These are phyloP conservation scores for Zaprionus kolodkinae DNA, from an alignment of 1,140 invertebrate species.

Conservation along the genomic window DNA sequence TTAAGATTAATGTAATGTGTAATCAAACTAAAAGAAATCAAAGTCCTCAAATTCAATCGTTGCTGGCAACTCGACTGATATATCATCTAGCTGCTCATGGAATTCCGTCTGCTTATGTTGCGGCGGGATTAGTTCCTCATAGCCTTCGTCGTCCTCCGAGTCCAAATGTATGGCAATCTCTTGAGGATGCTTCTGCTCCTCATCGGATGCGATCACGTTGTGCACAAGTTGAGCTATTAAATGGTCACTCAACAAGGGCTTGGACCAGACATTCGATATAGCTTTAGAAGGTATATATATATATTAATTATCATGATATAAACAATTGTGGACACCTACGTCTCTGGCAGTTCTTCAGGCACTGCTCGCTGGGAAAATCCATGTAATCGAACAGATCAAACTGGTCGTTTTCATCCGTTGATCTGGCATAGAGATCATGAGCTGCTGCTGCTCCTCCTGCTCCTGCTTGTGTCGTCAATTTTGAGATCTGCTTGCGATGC, in stretches of 20 bases:
- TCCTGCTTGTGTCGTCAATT: too few relatives aligned
- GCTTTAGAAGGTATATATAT: neutral
- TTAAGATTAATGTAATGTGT: neutral
- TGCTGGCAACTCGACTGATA: neutral
- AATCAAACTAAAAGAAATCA: neutral
- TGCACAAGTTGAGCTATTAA: constrained; percentile 8
- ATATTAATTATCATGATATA: neutral
- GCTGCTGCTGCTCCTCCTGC: neutral
- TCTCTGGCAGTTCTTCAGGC: constrained; percentile 35
- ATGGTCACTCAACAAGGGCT: constrained; percentile 12
- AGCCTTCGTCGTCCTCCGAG: neutral
- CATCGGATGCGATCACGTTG: neutral
- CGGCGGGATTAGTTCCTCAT: neutral
- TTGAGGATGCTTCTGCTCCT: neutral
- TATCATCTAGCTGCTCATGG: neutral
- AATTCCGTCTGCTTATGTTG: neutral
- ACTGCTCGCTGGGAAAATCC: constrained; percentile 33
- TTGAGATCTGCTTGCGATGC: neutral
- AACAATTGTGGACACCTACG: constrained; percentile 8
- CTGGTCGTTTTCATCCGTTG: neutral
- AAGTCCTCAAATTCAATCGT: neutral
- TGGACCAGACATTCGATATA: neutral
- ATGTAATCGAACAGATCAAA: constrained; percentile 39
- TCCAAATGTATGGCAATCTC: neutral
- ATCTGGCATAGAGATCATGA: constrained; percentile 27